Percentiles rank a stretch among this genome's conserved stretches.
Evolutionary conservation across 2,113 vertebrate species (phyloP).

Genomic region (Grus americana): DNA sequence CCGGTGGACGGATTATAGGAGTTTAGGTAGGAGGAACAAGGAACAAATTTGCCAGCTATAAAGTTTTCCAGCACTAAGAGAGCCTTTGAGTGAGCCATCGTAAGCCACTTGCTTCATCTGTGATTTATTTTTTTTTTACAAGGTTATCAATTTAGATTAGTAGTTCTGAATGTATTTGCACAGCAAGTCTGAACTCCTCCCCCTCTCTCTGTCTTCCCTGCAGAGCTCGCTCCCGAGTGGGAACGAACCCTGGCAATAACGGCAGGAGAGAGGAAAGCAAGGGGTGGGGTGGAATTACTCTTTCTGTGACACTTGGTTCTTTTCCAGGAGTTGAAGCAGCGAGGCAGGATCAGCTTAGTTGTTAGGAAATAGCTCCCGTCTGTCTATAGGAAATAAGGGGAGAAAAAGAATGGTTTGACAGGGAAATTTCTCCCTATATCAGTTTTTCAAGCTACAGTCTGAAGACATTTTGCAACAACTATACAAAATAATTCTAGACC

Average conservation of each 20-base stretch:
- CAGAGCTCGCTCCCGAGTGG: neutral
- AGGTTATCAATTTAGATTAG: neutral
- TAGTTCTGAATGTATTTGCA: neutral
- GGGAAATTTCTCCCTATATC: neutral
- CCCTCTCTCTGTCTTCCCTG: neutral
- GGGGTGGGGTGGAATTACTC: too few relatives aligned
- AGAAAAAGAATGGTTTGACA: neutral
- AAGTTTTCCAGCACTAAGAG: constrained; percentile 89
- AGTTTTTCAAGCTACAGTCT: neutral
- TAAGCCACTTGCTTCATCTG: neutral
- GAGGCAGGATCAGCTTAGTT: neutral
- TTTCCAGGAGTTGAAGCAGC: neutral
- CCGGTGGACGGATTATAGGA: constrained; percentile 90
- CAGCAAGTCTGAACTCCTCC: constrained; percentile 31
- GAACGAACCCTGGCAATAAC: neutral
- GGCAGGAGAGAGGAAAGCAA: neutral
- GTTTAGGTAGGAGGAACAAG: constrained; percentile 83
- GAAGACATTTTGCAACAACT: neutral
- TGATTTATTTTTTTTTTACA: neutral
- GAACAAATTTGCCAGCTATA: constrained; percentile 87
- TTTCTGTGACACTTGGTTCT: neutral
- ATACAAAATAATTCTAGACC: neutral
- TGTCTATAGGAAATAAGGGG: neutral
- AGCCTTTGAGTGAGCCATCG: constrained; percentile 59
- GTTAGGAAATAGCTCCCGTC: neutral